Conservation (phyloP, 1,140 invertebrate genomes). For the Phenacoccus solenopsis region DNA sequence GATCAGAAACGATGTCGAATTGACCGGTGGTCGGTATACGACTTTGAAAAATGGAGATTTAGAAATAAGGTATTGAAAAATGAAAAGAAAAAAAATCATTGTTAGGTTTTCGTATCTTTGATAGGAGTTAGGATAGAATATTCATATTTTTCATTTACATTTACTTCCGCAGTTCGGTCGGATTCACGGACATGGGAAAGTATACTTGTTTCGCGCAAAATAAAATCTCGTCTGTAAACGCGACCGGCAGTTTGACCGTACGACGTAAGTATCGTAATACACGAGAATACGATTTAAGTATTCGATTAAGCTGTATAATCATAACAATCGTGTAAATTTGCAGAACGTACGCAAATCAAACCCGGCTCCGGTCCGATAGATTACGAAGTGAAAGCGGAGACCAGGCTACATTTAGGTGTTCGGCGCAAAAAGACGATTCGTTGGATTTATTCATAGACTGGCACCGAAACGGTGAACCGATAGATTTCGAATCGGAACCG, state of each 20-base stretch:
- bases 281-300: constrained; percentile 30
- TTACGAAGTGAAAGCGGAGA: constrained; percentile 83
- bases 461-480: constrained; percentile 67
- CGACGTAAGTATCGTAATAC: too few species aligned
- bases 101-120: not conserved
- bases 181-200: constrained; percentile 68
- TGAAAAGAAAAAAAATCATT: not conserved
- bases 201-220: constrained; percentile 89
- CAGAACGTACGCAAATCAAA: constrained; percentile 66
- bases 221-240: constrained; percentile 71
- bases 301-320: too few species aligned
- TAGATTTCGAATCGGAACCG: constrained; percentile 77
- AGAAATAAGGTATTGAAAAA: constrained; percentile 45
- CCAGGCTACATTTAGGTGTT: constrained; percentile 84
- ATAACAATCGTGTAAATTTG: constrained; percentile 21
- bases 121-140: not conserved
- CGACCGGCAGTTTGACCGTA: constrained; percentile 61
- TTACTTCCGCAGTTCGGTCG: constrained; percentile 46
- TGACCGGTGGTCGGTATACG: constrained; percentile 71
- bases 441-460: constrained; percentile 72
- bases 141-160: not conserved
- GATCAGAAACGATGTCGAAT: constrained; percentile 64
- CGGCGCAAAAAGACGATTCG: constrained; percentile 71
- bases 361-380: constrained; percentile 61
- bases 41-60: constrained; percentile 66